Base-by-base conservation (phyloP, 2,797 vertebrate species). In the Gambusia yucatana region DNA sequence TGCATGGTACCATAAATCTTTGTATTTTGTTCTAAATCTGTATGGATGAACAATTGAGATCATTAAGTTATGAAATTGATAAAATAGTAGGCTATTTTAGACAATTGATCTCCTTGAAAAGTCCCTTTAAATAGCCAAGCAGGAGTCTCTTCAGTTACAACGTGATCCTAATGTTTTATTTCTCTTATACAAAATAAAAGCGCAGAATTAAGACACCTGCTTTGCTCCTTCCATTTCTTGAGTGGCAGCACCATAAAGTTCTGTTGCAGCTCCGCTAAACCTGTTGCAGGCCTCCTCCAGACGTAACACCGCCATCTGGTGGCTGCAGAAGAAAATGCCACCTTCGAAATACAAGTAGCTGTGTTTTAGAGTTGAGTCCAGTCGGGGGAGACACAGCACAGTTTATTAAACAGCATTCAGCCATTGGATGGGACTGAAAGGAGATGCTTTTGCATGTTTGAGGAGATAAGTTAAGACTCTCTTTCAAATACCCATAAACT, bases 241-340 rank as follows among this genome's bases (percentile, higher is more conserved):
- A 70, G 41, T 6, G 9, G 65, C 65, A 11, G 39, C 16, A 3
- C 30, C 36, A 17, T 16, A 67, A 67, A 41, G 22, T 44, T 39
- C 67, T 44, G 13, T 41, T 28, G 11, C 67, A 44, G 10, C 39
- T 69, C 39, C 10, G 65, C 10, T 17, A 36, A 72, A 89, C 89
- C 82, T 91, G 91, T 91, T 91, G 89, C 82, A 47, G 39, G 65
- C 22, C 8, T 25, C 44, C 63, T 57, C 33, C 6, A 77, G 36
- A 50, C 47, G 80, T 77, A 78, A 75, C 77, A 74, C 81, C 87
- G 88, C 82, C 89, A 91, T 73, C 93, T 84, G 30, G 86, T 80
- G 93, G 0, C 22, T 41, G 0, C 0, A 10, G 3, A 13, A 10
- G 8, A 14, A 71, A 81, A 70, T 3, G 7, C 17, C 0, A 22